phyloP scores from a whole-genome alignment of 1,140 invertebrate genomes.

The Calephelis virginiensis region DNA sequence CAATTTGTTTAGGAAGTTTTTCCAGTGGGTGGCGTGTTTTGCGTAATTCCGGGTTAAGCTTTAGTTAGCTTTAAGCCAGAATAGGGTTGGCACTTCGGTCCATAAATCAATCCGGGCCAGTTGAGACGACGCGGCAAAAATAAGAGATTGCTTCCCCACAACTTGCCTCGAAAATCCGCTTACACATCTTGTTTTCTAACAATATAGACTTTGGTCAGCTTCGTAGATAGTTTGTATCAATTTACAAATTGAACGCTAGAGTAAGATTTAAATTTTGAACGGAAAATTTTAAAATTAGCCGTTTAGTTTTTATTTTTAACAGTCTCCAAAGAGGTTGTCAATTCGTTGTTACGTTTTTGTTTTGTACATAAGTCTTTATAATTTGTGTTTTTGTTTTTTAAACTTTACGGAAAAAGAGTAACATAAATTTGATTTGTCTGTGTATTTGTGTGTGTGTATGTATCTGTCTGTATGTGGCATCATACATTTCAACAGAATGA shows the following conservation, averaged over 20 bases:
- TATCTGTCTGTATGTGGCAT: too few relatives aligned
- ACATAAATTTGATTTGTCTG: too few relatives aligned
- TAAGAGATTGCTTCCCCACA: constrained; percentile 47
- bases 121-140: constrained; percentile 61
- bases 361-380: too few relatives aligned
- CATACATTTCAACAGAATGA: too few relatives aligned
- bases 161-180: constrained; percentile 48
- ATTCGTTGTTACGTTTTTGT: too few relatives aligned
- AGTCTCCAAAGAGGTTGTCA: too few relatives aligned
- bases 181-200: constrained; percentile 40
- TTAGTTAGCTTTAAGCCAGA: constrained; percentile 58
- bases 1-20: constrained; percentile 10
- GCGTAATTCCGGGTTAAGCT: constrained; percentile 56
- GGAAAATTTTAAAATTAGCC: constrained; percentile 25
- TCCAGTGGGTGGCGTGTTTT: constrained; percentile 52
- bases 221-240: constrained; percentile 28
- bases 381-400: too few relatives aligned
- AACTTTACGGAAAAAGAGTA: too few relatives aligned
- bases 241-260: constrained; percentile 21
- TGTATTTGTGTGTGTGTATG: too few relatives aligned
- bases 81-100: constrained; percentile 56
- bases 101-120: constrained; percentile 63
- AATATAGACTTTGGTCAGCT: constrained; percentile 35
- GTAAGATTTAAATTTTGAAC: constrained; percentile 30
- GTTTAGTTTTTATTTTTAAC: constrained; percentile 23